Evolutionary conservation across 2,113 vertebrate genomes (phyloP), one percentile per base, ranked within the genome.

Genomic region (Poecile atricapillus): DNA sequence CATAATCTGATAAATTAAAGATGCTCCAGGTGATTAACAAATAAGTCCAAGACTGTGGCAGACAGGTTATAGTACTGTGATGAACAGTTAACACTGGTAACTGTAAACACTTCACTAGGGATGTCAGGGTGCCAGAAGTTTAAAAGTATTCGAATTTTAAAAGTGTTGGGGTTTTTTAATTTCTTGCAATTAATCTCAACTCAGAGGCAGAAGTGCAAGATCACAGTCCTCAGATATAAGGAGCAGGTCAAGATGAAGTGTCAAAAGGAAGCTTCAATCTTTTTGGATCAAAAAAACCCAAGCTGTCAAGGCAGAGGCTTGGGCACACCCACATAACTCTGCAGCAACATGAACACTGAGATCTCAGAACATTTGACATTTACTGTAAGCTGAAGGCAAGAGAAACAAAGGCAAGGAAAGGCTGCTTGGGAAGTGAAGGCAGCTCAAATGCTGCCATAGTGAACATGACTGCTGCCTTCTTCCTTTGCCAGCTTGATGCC

Each of bases 301-400:
- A 28, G 33, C 39, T 86, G 83, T 79, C 67, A 93, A 79, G 37
- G 41, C 17, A 62, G 53, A 88, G 60, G 56, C 62, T 91, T 84
- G 70, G 78, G 75, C 50, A 73, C 89, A 88, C 84, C 69, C 89
- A 89, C 56, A 7, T 81, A 86, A 43, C 62, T 60, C 64, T 50
- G 25, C 52, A 60, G 49, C 44, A 62, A 62, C 69, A 49, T 14
- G 43, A 94, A 89, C 69, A 62, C 1, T 10, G 58, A 69, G 65
- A 91, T 82, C 65, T 94, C 89, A 89, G 79, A 89, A 65, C 78
- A 84, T 63, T 63, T 88, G 49, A 70, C 77, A 81, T 90, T 83
- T 78, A 78, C 60, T 84, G 41, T 18, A 53, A 84, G 74, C 56
- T 64, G 73, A 84, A 84, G 41, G 81, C 60, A 81, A 75, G 31